Evolutionary conservation across 2,888 invertebrate genomes (phyloP).

Genomic region (Alentia gelatinosa): DNA sequence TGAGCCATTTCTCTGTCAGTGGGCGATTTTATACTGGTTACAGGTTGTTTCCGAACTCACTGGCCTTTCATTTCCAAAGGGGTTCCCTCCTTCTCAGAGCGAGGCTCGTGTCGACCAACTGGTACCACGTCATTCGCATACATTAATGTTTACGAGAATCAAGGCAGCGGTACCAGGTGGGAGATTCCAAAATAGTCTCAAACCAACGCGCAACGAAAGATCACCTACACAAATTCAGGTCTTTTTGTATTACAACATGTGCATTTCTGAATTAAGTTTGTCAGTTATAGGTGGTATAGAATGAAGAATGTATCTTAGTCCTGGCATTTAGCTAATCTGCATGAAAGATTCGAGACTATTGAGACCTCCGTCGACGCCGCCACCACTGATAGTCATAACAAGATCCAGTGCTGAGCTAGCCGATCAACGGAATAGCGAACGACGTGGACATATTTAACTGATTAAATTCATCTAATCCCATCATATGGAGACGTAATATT

Average conservation of each 20-base stretch:
- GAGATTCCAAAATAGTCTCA: not conserved
- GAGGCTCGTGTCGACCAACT: not conserved
- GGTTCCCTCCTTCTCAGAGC: slow-evolving; percentile 24
- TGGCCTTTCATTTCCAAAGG: not conserved
- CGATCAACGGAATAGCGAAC: not conserved
- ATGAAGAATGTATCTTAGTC: too few species aligned
- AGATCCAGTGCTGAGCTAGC: not conserved
- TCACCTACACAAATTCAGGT: too few species aligned
- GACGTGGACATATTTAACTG: slow-evolving; percentile 29
- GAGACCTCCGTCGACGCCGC: not conserved
- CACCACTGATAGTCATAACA: not conserved
- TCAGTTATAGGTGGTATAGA: too few species aligned
- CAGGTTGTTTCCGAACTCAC: not conserved
- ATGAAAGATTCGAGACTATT: not conserved
- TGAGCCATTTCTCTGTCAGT: not conserved
- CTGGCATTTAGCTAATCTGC: not conserved
- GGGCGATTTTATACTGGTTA: not conserved
- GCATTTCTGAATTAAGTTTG: too few species aligned
- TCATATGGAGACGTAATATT: slow-evolving; percentile 53
- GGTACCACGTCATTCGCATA: too few species aligned
- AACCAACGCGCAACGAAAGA: too few species aligned
- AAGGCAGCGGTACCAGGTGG: too few species aligned
- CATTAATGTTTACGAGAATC: too few species aligned
- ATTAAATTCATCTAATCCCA: not conserved
- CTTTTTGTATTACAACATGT: too few species aligned